Conservation (phyloP, 2,888 invertebrate genomes). For the Nasonovia ribisnigri region DNA sequence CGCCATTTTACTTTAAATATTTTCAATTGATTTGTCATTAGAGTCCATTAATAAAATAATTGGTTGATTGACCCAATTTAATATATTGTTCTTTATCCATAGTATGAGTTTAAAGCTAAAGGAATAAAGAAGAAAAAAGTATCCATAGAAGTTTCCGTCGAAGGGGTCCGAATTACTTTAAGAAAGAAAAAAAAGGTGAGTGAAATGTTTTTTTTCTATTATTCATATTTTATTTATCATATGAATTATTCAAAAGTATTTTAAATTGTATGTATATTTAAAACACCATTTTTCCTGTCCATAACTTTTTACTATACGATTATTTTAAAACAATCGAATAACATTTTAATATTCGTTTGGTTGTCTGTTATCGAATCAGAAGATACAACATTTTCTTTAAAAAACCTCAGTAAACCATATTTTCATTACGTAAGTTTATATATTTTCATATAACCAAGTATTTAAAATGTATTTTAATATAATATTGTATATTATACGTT, state of each 20-base stretch:
- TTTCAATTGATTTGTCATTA: background rate
- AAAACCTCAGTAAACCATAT: background rate
- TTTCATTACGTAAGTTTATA: background rate
- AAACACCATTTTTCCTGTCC: background rate
- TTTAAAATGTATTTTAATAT: background rate
- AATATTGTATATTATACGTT: too few species aligned
- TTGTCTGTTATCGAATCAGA: background rate
- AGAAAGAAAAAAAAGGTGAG: constrained; percentile 80
- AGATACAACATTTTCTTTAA: background rate
- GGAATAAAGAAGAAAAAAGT: constrained; percentile 98
- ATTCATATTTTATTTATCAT: constrained; percentile 36
- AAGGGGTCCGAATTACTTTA: constrained; percentile 91
- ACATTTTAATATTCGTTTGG: background rate
- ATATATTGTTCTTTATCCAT: constrained; percentile 71
- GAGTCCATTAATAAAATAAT: background rate
- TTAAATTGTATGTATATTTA: background rate
- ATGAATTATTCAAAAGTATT: constrained; percentile 32
- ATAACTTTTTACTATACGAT: background rate
- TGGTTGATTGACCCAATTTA: background rate
- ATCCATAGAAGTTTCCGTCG: constrained; percentile 92
- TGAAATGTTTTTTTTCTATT: background rate
- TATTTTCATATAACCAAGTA: background rate
- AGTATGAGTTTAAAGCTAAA: constrained; percentile 99
- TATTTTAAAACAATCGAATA: background rate
- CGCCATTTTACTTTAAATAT: background rate